Conservation (phyloP, 2,888 invertebrate genomes). For the Tribolium freemani region DNA sequence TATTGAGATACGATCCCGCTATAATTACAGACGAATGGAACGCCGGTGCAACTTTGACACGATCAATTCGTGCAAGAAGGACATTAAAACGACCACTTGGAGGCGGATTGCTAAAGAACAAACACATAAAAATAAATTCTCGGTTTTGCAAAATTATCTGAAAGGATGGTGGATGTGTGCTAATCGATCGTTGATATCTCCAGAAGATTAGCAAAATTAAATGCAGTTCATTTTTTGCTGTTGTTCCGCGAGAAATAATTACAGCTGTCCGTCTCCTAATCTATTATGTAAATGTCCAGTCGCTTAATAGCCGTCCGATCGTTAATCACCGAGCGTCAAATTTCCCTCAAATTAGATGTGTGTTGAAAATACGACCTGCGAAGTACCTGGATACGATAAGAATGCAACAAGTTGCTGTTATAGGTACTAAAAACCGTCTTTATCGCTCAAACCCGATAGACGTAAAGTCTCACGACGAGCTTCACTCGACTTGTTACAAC, state of each 20-base stretch:
- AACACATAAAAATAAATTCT: not conserved
- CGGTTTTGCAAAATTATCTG: no score
- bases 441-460: conserved; percentile 27
- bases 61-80: conserved; percentile 30
- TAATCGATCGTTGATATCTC: no score
- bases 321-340: conserved; percentile 9
- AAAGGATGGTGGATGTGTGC: no score
- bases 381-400: conserved; percentile 8
- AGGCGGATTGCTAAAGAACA: not conserved
- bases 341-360: not conserved
- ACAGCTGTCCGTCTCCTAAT: conserved; percentile 2
- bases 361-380: conserved; percentile 23
- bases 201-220: no score
- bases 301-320: not conserved
- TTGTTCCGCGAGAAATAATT: not conserved
- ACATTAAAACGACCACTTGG: conserved; percentile 19
- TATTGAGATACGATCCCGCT: conserved; percentile 42
- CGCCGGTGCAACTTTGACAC: conserved; percentile 38
- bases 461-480: conserved; percentile 16
- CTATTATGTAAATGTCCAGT: conserved; percentile 13
- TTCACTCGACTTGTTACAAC: conserved; percentile 25
- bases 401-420: conserved; percentile 21
- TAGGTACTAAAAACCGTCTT: conserved; percentile 12
- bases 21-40: conserved; percentile 39
- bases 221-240: no score